A percentile compares a stretch with the other conserved stretches of the same genome.
Evolutionary conservation across 1,140 invertebrate genomes (phyloP).

Genomic region (Diprion similis): DNA sequence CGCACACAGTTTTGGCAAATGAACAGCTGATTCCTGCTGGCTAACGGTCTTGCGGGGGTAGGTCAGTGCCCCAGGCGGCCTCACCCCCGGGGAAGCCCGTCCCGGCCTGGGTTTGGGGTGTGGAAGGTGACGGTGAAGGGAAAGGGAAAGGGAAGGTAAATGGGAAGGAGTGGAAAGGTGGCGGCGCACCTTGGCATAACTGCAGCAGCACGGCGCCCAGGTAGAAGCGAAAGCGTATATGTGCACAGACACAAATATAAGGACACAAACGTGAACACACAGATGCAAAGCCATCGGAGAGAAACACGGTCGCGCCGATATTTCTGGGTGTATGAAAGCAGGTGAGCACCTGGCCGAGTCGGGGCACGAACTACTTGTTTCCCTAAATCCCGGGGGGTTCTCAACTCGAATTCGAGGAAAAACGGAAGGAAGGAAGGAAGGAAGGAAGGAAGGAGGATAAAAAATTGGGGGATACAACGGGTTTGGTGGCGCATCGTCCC

Average conservation of each 20-base stretch:
- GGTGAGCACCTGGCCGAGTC: conserved; percentile 50
- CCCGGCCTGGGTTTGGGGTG: neutral
- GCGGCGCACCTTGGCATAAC: conserved; percentile 18
- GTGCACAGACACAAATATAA: conserved; percentile 11
- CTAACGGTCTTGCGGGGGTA: conserved; percentile 47
- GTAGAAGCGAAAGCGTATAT: conserved; percentile 13
- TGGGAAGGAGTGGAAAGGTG: conserved; percentile 11
- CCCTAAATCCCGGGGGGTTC: conserved; percentile 33
- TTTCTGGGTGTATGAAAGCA: conserved; percentile 35
- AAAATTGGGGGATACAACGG: neutral
- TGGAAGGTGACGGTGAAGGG: neutral
- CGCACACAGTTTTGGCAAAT: conserved; percentile 18
- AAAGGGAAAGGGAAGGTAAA: neutral
- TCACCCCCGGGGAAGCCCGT: conserved; percentile 18
- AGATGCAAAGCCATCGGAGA: neutral
- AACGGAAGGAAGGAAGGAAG: neutral
- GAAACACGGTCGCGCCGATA: neutral
- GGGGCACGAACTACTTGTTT: conserved; percentile 39
- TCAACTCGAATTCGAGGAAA: conserved; percentile 16
- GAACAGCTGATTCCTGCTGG: conserved; percentile 40
- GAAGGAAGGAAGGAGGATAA: conserved; percentile 5
- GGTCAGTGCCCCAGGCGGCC: conserved; percentile 50
- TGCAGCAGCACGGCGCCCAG: conserved; percentile 22
- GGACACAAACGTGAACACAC: conserved; percentile 6
- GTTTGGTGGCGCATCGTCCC: neutral